A percentile compares a stretch with the other conserved stretches of the same genome.
Evolutionary conservation across 1,140 invertebrate species (phyloP).

Genomic region (Bathynomus jamesi): DNA sequence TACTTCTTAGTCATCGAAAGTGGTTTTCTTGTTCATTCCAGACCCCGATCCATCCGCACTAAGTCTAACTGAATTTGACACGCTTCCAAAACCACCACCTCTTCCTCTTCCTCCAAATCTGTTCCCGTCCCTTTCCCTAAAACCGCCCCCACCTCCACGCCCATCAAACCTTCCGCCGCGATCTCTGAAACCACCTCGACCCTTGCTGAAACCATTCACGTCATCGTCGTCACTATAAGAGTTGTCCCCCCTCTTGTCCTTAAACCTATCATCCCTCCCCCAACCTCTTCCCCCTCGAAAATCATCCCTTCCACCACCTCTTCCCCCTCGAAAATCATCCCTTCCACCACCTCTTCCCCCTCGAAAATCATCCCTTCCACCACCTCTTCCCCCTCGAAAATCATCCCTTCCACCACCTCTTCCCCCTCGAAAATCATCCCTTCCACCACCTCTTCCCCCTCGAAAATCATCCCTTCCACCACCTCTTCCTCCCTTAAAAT

Average conservation of each 20-base stretch:
- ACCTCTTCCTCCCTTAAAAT: slow-evolving; percentile 14
- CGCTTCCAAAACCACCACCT: slow-evolving; percentile 41
- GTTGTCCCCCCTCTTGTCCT: slow-evolving; percentile 36
- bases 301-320: no score
- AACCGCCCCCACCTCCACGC: slow-evolving; percentile 23
- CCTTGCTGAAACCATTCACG: slow-evolving; percentile 1
- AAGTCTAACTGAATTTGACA: slow-evolving; percentile 44
- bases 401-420: no score
- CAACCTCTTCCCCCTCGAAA: neutral
- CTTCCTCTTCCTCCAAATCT: slow-evolving; percentile 13
- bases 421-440: no score
- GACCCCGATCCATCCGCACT: slow-evolving; percentile 42
- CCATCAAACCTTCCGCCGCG: slow-evolving; percentile 37
- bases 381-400: no score
- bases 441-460: no score
- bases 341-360: no score
- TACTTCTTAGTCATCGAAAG: slow-evolving; percentile 56
- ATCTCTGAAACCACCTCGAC: slow-evolving; percentile 33
- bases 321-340: no score
- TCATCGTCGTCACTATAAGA: slow-evolving; percentile 29
- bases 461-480: slow-evolving; percentile 10
- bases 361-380: no score
- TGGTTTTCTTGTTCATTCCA: slow-evolving; percentile 71
- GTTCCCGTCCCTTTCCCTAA: slow-evolving; percentile 13
- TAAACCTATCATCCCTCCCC: slow-evolving; percentile 9